Evolutionary conservation across 1,140 invertebrate species (phyloP), one percentile per base, ranked within the genome.

Genomic region (Ceratina calcarata): DNA sequence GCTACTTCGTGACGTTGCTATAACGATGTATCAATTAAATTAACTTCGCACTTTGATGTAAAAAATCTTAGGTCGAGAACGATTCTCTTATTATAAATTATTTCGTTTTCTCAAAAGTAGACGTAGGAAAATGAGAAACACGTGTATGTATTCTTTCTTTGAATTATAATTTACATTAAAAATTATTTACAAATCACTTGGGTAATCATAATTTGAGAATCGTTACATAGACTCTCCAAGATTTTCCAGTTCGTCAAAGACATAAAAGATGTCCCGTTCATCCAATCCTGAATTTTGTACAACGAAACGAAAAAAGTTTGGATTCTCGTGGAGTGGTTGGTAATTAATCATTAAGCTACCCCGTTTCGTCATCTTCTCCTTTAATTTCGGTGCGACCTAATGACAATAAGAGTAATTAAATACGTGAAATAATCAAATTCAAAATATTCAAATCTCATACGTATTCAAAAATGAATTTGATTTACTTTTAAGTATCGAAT

Each of bases 251-350:
- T 85, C 78, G n/a, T 85, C 66, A 16, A 85, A 77, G 15, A 83
- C 57, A 13, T 83, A 83, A 18, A 69, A 45, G 32, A 80, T 70
- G 37, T 85, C 70, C 13, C 74, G n/a, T 3, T 20, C 22, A 3
- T 66, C 15, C 18, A 62, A 62, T 55, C 68, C 64, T 0, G 94
- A 96, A 76, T 95, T 96, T 86, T 94, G 94, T 4, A 96, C 93
- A 13, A 96, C 95, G 85, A 97, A 94, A 64, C 96, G 92, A 89
- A 97, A 96, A 90, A 97, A 97, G 89, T 97, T 95, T 6, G 93
- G 93, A 76, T 94, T 88, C 16, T 92, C 89, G 85, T 93, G 93
- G 20, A 96, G 84, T 0, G 96, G 96, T 89, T 96, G 95, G 89
- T 97, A 97, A 18, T 93, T 93, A 24, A 97, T 93, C 95, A 97